These are phyloP conservation scores for Jacana jacana DNA, from an alignment of 2,113 vertebrate species.

Conservation along the genomic window DNA sequence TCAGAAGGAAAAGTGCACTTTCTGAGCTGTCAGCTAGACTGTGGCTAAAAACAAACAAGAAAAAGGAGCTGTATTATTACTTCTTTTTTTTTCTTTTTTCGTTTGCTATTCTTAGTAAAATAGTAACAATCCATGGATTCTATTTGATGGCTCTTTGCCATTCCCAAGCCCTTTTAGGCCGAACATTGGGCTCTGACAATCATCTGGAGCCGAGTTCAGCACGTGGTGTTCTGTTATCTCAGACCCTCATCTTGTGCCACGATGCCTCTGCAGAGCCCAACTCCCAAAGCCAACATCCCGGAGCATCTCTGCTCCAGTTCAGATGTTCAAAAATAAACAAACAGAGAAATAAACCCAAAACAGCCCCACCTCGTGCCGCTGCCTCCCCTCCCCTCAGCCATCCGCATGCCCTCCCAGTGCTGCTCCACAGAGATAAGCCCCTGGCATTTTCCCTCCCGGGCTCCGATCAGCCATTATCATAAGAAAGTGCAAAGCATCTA, in stretches of 20 bases:
- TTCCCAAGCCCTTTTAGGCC: background rate
- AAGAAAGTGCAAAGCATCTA: conserved; percentile 87
- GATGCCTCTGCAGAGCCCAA: background rate
- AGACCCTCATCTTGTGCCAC: fast-evolving
- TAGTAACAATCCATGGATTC: background rate
- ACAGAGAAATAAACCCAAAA: background rate
- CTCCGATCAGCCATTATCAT: conserved; percentile 88
- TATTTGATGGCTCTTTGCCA: background rate
- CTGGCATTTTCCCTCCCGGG: conserved; percentile 83
- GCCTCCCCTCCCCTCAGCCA: conserved; percentile 3
- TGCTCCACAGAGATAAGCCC: conserved; percentile 90
- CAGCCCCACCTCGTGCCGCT: background rate
- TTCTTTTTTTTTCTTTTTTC: too few relatives aligned
- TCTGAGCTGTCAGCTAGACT: background rate
- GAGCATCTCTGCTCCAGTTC: background rate
- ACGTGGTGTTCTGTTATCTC: fast-evolving
- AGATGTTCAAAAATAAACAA: background rate
- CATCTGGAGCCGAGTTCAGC: background rate
- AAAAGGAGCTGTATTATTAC: background rate
- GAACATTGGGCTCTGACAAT: background rate
- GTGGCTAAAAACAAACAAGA: background rate
- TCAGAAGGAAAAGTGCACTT: conserved; percentile 18
- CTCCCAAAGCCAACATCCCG: background rate
- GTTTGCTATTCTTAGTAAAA: background rate
- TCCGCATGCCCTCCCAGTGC: conserved; percentile 46